Base-by-base conservation (phyloP, 2,113 vertebrate genomes). In the Anhinga anhinga region DNA sequence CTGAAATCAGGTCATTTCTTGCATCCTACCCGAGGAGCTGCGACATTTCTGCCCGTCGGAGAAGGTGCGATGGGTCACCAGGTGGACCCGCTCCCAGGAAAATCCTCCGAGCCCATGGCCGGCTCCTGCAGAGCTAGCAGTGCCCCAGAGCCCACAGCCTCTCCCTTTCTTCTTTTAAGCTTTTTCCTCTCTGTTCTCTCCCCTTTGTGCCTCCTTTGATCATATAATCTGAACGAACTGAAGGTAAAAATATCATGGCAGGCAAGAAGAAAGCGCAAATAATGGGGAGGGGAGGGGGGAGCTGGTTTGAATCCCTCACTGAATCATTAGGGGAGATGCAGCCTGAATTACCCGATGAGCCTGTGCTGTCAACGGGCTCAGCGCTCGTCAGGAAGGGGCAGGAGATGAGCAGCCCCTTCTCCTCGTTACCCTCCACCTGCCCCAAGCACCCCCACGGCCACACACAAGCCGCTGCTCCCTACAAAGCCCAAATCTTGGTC, bases 181-280 rank as follows among this genome's bases (percentile, higher is more conserved):
- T 45, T 88, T 95, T 88, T 77, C 88, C 92, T 26, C 58, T 95
- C 93, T 95, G 95, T 97, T 96, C 92, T 96, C 88, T 97, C 52
- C 86, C 90, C 59, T 95, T 95, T 93, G 96, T 91, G 91, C 90
- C 83, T 93, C 91, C 96, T 98, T 98, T 98, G 97, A 98, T 98
- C 94, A 67, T 53, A 49, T 82, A 97, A 92, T 93, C 79, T 96
- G 96, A 98, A 97, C 82, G 93, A 97, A 95, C 52, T 76, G 79
- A 93, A 98, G 96, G 98, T 97, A 98, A 98, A 98, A 98, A 97
- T 97, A 97, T 90, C 94, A 88, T 70, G 11, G 85, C 70, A 93
- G 93, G 81, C 91, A 82, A 91, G 95, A 91, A 97, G 91, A 95
- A 96, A 96, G 91, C 67, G 0, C 86, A 78, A 93, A 96, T 94